Evolutionary conservation across 2,888 invertebrate genomes (phyloP).

Genomic region (Nephrotoma guestfalica): DNA sequence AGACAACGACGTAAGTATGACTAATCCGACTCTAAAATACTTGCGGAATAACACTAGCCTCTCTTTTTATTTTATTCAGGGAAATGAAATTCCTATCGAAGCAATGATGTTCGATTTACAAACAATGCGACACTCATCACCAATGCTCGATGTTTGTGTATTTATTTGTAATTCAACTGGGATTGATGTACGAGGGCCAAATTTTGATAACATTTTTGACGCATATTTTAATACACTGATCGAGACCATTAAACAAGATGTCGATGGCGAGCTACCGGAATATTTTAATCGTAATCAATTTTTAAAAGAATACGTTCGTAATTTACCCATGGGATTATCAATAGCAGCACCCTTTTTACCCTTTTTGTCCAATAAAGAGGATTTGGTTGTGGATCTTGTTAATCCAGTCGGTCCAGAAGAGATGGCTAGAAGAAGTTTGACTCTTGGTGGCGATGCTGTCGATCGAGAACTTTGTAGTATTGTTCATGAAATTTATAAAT

Average conservation of each 20-base stretch:
- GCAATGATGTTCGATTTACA: constrained; percentile 32
- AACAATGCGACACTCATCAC: constrained; percentile 26
- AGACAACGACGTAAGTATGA: constrained; percentile 6
- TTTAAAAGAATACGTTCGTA: constrained; percentile 23
- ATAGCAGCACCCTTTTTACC: constrained; percentile 21
- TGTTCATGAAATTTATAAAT: constrained; percentile 22
- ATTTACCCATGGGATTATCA: constrained; percentile 19
- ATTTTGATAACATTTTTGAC: constrained; percentile 24
- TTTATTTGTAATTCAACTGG: constrained; percentile 23
- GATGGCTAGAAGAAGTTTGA: constrained; percentile 12
- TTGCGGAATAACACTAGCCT: neutral
- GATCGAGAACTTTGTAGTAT: constrained; percentile 25
- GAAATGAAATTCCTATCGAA: constrained; percentile 17
- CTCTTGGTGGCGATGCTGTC: constrained; percentile 22
- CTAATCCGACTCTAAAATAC: neutral
- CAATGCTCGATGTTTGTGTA: constrained; percentile 26
- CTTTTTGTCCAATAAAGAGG: constrained; percentile 18
- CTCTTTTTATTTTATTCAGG: constrained; percentile 9
- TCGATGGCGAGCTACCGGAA: constrained; percentile 16
- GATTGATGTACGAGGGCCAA: constrained; percentile 19
- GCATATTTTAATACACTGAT: constrained; percentile 21
- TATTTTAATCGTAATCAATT: constrained; percentile 14
- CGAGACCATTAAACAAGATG: constrained; percentile 12
- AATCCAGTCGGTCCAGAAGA: constrained; percentile 11
- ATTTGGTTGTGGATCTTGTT: constrained; percentile 6